These are phyloP conservation scores for Mycalesis mineus DNA, from an alignment of 2,888 invertebrate species.

Conservation along the genomic window DNA sequence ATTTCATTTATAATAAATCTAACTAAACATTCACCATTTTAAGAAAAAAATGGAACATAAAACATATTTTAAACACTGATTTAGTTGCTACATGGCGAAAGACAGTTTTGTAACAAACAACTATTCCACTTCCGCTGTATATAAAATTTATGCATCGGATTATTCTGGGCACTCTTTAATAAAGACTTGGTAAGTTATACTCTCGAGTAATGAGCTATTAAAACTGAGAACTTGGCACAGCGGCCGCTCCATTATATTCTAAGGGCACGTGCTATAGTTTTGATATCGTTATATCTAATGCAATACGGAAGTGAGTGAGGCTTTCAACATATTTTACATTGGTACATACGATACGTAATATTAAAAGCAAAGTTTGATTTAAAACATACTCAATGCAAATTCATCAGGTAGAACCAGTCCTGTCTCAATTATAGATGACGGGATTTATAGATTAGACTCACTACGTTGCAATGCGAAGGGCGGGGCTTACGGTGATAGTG, in stretches of 20 bases:
- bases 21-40: no score
- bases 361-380: no score
- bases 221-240: constrained; percentile 56
- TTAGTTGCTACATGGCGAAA: neutral
- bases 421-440: no score
- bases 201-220: constrained; percentile 57
- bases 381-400: no score
- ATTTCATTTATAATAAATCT: no score
- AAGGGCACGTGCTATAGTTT: constrained; percentile 40
- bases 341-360: no score
- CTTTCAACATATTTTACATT: neutral
- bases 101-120: neutral
- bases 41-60: no score
- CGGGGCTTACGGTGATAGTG: no score
- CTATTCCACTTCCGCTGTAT: constrained; percentile 1
- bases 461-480: no score
- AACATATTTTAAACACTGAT: no score
- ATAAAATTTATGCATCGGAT: constrained; percentile 34
- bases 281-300: constrained; percentile 1
- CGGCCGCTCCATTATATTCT: constrained; percentile 44
- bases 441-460: no score
- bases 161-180: constrained; percentile 48
- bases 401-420: no score
- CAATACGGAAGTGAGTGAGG: constrained; percentile 3
- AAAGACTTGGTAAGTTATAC: constrained; percentile 48